Base-by-base conservation (phyloP, 2,113 vertebrate genomes). In the Megalops atlanticus region DNA sequence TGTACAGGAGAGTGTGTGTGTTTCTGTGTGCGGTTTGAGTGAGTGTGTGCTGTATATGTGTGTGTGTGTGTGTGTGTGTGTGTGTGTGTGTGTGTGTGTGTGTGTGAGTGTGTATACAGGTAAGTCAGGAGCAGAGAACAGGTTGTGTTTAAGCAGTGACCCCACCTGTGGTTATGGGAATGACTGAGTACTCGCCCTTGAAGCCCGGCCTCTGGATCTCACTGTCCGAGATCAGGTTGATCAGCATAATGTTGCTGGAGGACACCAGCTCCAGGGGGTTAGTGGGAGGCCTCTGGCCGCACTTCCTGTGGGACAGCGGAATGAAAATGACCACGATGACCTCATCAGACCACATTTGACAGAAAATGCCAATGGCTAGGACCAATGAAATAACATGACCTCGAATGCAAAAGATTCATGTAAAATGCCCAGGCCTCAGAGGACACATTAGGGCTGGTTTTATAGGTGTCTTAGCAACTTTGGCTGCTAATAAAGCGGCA, bases 221-320 rank as follows among this genome's bases (percentile, higher is more conserved):
- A 64, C 43, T 72, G 74, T 93, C 92, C 3, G 91, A 89, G 74
- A 94, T 88, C 12, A 95, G 64, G 85, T 87, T 93, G 76, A 95
- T 80, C 52, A 95, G 89, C 92, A 95, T 92, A 74, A 93, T 85
- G 88, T 94, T 95, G 45, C 91, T 83, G 1, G 94, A 95, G 58
- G 94, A 95, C 21, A 88, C 83, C 74, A 95, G 90, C 77, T 86
- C 78, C 71, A 95, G 87, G 2, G 87, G 90, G 81, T 94, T 94
- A 38, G 87, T 87, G 14, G 94, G 93, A 11, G 94, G 94, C n/a
- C 93, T 91, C 77, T 93, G 92, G 68, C 94, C 94, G 87, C 94
- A 95, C 83, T 95, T 86, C 73, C 94, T 95, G 87, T 47, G 38
- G 49, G 35, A 81, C 52, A 54, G 2, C 33, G 81, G 4, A 6